These are phyloP conservation scores for Octodonta nipae DNA, from an alignment of 2,888 invertebrate genomes.

Conservation along the genomic window DNA sequence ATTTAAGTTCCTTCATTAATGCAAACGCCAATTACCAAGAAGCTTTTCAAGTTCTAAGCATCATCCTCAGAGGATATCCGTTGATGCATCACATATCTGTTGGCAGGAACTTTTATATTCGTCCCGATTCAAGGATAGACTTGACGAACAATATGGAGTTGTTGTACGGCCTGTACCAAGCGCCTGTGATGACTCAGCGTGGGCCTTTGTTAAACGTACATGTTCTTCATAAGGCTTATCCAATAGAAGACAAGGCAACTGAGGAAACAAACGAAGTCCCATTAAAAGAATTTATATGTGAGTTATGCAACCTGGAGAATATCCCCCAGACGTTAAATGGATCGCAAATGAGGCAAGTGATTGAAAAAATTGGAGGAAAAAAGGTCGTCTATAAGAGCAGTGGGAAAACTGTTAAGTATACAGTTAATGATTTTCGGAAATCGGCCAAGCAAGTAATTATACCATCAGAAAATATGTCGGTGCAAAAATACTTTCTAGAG, in stretches of 20 bases:
- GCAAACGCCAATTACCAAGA: too few species aligned
- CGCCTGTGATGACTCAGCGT: not conserved
- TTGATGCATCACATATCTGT: not conserved
- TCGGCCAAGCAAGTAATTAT: not conserved
- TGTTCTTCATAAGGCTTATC: constrained; percentile 3
- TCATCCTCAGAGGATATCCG: not conserved
- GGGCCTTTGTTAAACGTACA: constrained; percentile 3
- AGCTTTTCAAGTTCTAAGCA: not conserved
- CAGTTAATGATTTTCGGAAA: constrained; percentile 1
- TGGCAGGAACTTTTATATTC: constrained; percentile 2
- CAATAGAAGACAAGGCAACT: too few species aligned
- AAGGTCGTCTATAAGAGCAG: constrained; percentile 1
- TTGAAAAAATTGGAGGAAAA: not conserved
- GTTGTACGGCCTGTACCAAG: constrained; percentile 1
- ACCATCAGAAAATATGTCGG: constrained; percentile 25
- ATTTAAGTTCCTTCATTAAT: too few species aligned
- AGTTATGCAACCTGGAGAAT: not conserved
- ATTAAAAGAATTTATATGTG: constrained; percentile 1
- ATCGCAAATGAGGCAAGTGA: not conserved
- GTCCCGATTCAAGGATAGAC: not conserved
- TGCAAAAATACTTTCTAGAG: constrained; percentile 36
- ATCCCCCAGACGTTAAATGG: not conserved
- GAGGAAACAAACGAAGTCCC: not conserved
- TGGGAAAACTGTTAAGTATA: not conserved
- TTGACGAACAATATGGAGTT: constrained; percentile 1